These are phyloP conservation scores for Amaurobius ferox DNA, from an alignment of 2,888 invertebrate genomes.

Conservation along the genomic window DNA sequence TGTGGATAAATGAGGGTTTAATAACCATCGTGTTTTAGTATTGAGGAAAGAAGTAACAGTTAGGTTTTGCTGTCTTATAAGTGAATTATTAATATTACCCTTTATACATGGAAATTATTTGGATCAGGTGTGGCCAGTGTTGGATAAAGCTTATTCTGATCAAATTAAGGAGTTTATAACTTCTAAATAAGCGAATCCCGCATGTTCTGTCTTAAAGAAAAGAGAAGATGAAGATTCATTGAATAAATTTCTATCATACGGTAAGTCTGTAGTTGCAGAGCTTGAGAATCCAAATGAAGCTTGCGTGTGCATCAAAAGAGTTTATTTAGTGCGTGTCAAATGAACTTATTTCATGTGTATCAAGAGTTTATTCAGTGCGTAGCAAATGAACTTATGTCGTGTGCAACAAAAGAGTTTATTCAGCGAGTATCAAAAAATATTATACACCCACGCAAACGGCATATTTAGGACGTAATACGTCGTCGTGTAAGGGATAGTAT, in stretches of 20 bases:
- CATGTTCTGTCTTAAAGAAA: constrained; percentile 13
- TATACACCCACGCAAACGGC: no score
- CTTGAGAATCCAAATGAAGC: not conserved
- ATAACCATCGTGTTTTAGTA: constrained; percentile 25
- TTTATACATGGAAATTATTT: not conserved
- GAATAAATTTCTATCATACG: not conserved
- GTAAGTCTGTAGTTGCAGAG: not conserved
- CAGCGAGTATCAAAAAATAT: no score
- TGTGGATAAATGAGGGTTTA: constrained; percentile 29
- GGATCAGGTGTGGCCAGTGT: constrained; percentile 22
- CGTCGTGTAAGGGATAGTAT: no score
- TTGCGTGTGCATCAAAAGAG: no score
- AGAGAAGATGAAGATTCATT: constrained; percentile 14
- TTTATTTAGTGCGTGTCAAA: no score
- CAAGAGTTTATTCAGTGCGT: no score
- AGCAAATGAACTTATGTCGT: no score
- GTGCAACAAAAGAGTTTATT: no score
- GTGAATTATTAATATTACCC: not conserved
- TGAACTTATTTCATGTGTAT: no score
- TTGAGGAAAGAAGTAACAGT: not conserved
- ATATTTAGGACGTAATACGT: no score
- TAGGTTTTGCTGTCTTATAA: not conserved
- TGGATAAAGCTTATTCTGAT: constrained; percentile 29
- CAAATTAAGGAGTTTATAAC: constrained; percentile 19
- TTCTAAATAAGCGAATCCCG: constrained; percentile 13